Base-by-base conservation (phyloP, 2,888 invertebrate species). In the Polyploca ridens region DNA sequence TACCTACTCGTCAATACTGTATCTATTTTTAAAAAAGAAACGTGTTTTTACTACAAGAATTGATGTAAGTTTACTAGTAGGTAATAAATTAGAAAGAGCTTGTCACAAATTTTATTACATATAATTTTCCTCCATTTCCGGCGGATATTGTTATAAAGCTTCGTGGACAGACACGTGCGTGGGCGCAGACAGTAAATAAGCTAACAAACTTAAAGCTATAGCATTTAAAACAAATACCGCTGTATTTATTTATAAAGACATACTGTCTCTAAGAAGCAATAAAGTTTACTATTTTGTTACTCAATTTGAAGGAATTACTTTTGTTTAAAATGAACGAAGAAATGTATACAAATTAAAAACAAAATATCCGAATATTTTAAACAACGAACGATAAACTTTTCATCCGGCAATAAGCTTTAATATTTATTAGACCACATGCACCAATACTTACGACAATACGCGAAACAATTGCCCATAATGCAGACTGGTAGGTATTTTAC, bases 401-500 rank as follows among this genome's bases (percentile, higher is more conserved):
- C 19, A 54, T 19, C 54, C 54, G 7, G 8, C 54, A n/a, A 54
- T 54, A 54, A 54, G 54, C 54, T 54, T 10, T 54, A 3, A 19
- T 54, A 54, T 54, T 54, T 54, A 54, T 54, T 54, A 19, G 54
- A 54, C 54, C 54, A n/a, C 54, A 54, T 54, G 54, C 4, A 54
- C n/a, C 19, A 19, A 54, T 19, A 54, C 54, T 33, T 27, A 13
- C 27, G 14, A 58, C 33, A 58, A 44, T 27, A 41, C 6, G 35
- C 41, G 61, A 44, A 44, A 44, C 44, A 44, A 61, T 19, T 61
- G 61, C 11, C 19, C 7, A 19, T 41, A 61, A 41, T 44, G 11
- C 7, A 61, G n/a, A 64, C 59, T 58, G 75, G 65, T 60, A 66
- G 64, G 44, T 69, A 72, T 65, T 69, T 65, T 19, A 54, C 33